phyloP scores from a whole-genome alignment of 1,140 invertebrate genomes.

The Nebria ingens region DNA sequence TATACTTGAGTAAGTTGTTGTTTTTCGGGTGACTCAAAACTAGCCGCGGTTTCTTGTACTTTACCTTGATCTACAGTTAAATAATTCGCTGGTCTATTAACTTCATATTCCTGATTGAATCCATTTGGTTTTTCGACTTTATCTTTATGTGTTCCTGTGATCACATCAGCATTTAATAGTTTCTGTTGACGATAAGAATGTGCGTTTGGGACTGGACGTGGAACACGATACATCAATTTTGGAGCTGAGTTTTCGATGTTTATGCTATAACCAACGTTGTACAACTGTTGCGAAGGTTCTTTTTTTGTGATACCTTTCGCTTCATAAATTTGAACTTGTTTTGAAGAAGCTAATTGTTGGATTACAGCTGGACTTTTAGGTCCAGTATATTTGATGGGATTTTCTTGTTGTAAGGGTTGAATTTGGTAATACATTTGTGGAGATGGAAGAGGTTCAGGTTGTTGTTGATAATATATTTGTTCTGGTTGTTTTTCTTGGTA shows the following conservation, averaged over 20 bases:
- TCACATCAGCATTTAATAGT: slow-evolving; percentile 12
- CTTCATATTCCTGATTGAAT: neutral
- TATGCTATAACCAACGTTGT: slow-evolving; percentile 25
- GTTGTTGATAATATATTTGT: neutral
- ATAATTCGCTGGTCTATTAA: slow-evolving; percentile 14
- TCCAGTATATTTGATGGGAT: too few species aligned
- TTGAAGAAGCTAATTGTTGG: too few species aligned
- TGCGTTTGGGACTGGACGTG: slow-evolving; percentile 1
- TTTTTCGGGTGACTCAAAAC: slow-evolving; percentile 15
- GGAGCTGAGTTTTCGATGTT: slow-evolving; percentile 18
- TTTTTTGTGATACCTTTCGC: neutral
- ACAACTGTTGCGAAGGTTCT: slow-evolving; percentile 16
- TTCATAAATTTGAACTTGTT: too few species aligned
- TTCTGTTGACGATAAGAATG: neutral
- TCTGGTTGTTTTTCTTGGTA: neutral
- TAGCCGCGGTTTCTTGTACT: slow-evolving; percentile 17
- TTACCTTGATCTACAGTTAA: slow-evolving; percentile 14
- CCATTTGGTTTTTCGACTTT: slow-evolving; percentile 14
- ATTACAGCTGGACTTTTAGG: neutral
- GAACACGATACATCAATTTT: slow-evolving; percentile 9
- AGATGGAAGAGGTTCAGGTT: neutral
- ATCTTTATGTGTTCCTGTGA: slow-evolving; percentile 16
- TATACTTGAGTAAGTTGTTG: slow-evolving; percentile 5
- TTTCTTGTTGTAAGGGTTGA: neutral
- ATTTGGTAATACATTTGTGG: neutral